phyloP scores from a whole-genome alignment of 2,888 invertebrate species.

The Cephus pulcher region DNA sequence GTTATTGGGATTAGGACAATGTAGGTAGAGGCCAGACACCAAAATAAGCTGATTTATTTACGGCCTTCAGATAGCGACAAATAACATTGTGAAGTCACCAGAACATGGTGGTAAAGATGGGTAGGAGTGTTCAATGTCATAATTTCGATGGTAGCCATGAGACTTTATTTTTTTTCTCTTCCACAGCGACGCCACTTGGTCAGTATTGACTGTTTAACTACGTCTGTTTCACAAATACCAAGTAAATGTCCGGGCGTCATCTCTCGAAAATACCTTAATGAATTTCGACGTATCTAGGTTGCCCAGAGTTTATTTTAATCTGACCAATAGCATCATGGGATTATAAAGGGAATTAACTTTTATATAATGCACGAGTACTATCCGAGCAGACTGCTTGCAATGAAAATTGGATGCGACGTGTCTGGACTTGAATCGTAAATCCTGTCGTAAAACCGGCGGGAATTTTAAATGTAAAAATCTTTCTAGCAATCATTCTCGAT shows the following conservation, averaged over 20 bases:
- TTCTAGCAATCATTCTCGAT: neutral
- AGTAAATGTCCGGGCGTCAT: neutral
- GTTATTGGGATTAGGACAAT: neutral
- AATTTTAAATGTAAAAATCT: neutral
- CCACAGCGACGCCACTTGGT: neutral
- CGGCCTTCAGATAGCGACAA: neutral
- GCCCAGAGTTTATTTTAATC: constrained; percentile 3
- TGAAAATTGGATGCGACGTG: constrained; percentile 2
- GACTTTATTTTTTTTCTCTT: neutral
- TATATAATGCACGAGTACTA: constrained; percentile 24
- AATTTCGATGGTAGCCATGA: neutral
- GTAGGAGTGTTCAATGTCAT: neutral
- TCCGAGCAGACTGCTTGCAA: neutral
- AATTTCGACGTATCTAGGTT: neutral
- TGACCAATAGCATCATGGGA: constrained; percentile 22
- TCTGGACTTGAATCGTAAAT: neutral
- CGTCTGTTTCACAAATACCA: neutral
- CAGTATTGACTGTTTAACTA: neutral
- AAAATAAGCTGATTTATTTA: neutral
- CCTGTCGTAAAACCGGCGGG: neutral
- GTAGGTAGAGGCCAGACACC: neutral
- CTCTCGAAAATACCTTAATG: neutral
- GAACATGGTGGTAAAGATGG: neutral
- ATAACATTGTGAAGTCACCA: neutral
- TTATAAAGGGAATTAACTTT: constrained; percentile 29